Evolutionary conservation across 1,140 invertebrate genomes (phyloP).

Genomic region (Riptortus pedestris): DNA sequence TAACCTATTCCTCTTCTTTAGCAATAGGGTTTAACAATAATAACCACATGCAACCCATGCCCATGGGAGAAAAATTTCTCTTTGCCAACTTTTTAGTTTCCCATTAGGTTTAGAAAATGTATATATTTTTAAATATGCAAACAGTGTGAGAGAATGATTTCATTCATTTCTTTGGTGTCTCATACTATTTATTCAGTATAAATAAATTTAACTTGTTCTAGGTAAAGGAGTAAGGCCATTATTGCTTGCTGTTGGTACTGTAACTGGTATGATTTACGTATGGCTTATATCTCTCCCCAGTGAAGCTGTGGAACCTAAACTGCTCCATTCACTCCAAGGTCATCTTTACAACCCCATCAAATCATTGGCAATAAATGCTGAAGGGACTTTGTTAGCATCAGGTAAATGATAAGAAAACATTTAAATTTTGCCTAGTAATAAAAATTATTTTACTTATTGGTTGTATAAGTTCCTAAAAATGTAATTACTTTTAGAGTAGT

Average conservation of each 20-base stretch:
- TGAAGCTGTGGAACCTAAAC: conserved; percentile 30
- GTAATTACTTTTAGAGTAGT: no score
- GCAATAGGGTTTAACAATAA: no score
- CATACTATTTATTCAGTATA: no score
- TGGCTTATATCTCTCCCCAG: conserved; percentile 42
- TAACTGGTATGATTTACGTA: conserved; percentile 43
- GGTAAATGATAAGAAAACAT: conserved; percentile 36
- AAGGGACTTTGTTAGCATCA: conserved; percentile 45
- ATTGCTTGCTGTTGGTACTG: conserved; percentile 41
- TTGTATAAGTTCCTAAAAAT: no score
- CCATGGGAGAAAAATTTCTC: no score
- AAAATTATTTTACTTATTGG: background rate
- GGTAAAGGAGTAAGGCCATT: conserved; percentile 33
- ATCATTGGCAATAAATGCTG: conserved; percentile 41
- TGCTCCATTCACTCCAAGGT: conserved; percentile 42
- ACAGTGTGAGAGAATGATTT: no score
- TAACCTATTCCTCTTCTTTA: no score
- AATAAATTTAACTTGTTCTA: conserved; percentile 24
- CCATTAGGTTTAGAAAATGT: no score
- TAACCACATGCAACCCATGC: no score
- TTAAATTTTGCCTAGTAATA: background rate
- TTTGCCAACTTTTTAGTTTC: no score
- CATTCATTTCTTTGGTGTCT: no score
- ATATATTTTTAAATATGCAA: no score
- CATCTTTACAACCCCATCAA: conserved; percentile 45